Percentiles rank a stretch among this genome's conserved stretches.
Evolutionary conservation across 2,113 vertebrate species (phyloP).

Genomic region (Myotis yumanensis): DNA sequence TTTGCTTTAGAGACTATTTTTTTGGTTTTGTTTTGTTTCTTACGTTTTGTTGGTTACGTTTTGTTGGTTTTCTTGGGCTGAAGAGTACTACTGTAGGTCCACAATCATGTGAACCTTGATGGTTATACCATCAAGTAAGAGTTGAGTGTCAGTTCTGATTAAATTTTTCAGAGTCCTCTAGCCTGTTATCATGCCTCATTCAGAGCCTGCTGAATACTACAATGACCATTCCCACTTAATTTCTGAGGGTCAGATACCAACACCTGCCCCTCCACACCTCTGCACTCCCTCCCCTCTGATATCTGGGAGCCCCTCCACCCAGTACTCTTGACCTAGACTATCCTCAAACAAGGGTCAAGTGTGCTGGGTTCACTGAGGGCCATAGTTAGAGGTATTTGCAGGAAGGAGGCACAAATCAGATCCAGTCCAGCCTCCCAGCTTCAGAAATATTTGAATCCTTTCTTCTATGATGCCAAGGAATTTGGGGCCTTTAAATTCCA

Average conservation of each 20-base stretch:
- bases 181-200: not conserved
- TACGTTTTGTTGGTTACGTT: not conserved
- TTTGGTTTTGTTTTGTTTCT: not conserved
- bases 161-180: not conserved
- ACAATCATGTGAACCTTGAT: no score
- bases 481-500: not conserved
- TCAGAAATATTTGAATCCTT: conserved; percentile 25
- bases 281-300: not conserved
- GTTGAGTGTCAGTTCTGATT: not conserved
- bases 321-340: not conserved
- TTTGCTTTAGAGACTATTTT: not conserved
- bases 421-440: not conserved
- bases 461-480: not conserved
- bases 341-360: not conserved
- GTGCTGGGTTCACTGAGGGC: not conserved
- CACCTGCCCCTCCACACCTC: not conserved
- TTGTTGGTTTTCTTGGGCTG: no score
- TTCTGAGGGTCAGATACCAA: not conserved
- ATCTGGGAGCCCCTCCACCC: not conserved
- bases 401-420: not conserved
- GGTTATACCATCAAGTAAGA: not conserved
- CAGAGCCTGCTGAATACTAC: not conserved
- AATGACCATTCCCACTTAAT: not conserved
- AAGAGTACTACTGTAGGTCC: no score
- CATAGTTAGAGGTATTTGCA: not conserved